Evolutionary conservation across 2,888 invertebrate species (phyloP).

Genomic region (Copidosoma aretas): DNA sequence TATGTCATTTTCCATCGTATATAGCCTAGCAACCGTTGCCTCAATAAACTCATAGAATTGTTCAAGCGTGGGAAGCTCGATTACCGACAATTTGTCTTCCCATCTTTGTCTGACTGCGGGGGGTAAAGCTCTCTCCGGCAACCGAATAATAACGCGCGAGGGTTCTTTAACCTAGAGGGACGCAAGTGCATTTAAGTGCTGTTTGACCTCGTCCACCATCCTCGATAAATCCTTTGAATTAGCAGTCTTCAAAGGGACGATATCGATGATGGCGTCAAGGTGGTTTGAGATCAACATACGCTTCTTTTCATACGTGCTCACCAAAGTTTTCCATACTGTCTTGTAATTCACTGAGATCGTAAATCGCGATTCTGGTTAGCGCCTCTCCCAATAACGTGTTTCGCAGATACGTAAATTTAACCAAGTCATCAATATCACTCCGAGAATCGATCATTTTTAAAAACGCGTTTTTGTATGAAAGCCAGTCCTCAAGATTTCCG

Average conservation of each 20-base stretch:
- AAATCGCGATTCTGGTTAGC: background rate
- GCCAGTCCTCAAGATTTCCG: background rate
- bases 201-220: background rate
- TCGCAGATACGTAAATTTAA: background rate
- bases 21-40: background rate
- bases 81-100: background rate
- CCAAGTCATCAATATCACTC: background rate
- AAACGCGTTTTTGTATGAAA: background rate
- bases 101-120: background rate
- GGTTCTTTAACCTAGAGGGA: background rate
- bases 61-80: background rate
- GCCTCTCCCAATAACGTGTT: background rate
- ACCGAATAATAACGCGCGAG: background rate
- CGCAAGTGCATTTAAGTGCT: background rate
- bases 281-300: background rate
- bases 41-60: background rate
- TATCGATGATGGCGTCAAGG: background rate
- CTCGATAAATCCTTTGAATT: background rate
- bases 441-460: background rate
- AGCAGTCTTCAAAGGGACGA: background rate
- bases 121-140: background rate
- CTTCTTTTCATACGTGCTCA: background rate
- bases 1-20: background rate
- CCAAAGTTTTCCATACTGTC: background rate
- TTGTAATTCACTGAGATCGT: background rate